Evolutionary conservation across 2,888 invertebrate genomes (phyloP), one percentile per base, ranked within the genome.

Genomic region (Oscheius sp.): DNA sequence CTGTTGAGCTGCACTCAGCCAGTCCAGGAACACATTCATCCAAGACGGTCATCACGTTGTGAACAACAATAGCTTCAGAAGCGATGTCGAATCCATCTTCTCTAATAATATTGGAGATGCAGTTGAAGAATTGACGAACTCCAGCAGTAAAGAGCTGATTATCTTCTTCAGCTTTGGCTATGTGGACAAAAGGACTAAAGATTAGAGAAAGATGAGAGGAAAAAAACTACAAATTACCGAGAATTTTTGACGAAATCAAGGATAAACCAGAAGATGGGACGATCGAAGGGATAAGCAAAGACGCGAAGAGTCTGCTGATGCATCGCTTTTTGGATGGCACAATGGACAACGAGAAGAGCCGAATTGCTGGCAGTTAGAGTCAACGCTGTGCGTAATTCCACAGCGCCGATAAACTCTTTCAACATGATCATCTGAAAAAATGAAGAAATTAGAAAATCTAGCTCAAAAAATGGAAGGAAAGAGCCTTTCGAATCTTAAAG

Each of bases 361-460:
- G 45, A 34, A 27, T 42, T 27, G 23, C n/a, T 33, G 29, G n/a
- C 37, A 1, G 68, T 68, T 1, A 61, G 61, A 12, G 45, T n/a
- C 3, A 68, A 50, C 10, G 68, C 68, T 5, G 52, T 46, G 42
- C 58, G 50, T n/a, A 68, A 61, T 33, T 68, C 68, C 29, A 39
- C 53, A 15, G 37, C 37, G 20, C 68, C 61, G 10, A 68, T 6
- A 61, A 61, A 68, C n/a, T 68, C 68, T 34, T 50, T 58, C 37
- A 68, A 45, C 68, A 68, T 68, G 46, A 68, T 68, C 68, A 68
- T 68, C 66, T 64, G 65, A 34, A 52, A 65, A 20, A 1, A n/a
- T n/a, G n/a, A n/a, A n/a, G n/a, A n/a, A n/a, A n/a, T n/a, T n/a
- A n/a, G n/a, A n/a, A n/a, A n/a, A n/a, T n/a, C n/a, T n/a, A n/a